A percentile compares a stretch with the other conserved stretches of the same genome.
These are phyloP conservation scores for Struthio camelus DNA, from an alignment of 2,113 vertebrate species.

Conservation along the genomic window DNA sequence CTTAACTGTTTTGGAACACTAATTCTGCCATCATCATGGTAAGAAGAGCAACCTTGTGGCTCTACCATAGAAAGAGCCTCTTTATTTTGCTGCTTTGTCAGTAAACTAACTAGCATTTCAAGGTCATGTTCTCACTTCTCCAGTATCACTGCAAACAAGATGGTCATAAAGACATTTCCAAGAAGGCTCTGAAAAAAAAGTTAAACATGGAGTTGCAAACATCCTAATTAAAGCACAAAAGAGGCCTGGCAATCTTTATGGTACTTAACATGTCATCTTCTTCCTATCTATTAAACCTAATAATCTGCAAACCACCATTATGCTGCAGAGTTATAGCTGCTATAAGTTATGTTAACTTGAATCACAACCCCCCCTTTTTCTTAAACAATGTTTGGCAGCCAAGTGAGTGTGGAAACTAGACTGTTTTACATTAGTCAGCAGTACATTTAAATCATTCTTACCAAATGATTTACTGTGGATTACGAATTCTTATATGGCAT, in stretches of 20 bases:
- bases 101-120: slow-evolving; percentile 23
- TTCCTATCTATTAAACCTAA: slow-evolving; percentile 61
- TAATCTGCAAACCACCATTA: slow-evolving; percentile 66
- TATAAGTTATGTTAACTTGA: slow-evolving; percentile 76
- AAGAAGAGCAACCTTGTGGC: not conserved
- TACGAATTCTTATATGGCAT: slow-evolving; percentile 76
- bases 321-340: slow-evolving; percentile 66
- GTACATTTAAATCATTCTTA: slow-evolving; percentile 76
- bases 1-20: slow-evolving; percentile 19
- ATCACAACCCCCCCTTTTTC: slow-evolving; percentile 41
- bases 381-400: slow-evolving; percentile 71
- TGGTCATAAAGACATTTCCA: not conserved
- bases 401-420: slow-evolving; percentile 68
- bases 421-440: slow-evolving; percentile 80
- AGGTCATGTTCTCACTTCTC: not conserved
- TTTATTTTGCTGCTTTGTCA: not conserved
- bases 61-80: not conserved
- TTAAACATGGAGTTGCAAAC: not conserved
- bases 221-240: slow-evolving; percentile 9
- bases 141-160: not conserved
- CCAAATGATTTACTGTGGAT: slow-evolving; percentile 76
- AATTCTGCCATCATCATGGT: not conserved
- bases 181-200: not conserved
- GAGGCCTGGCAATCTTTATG: slow-evolving; percentile 4
- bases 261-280: slow-evolving; percentile 54